These are phyloP conservation scores for Cirrhinus mrigala DNA, from an alignment of 2,797 vertebrate genomes.

Conservation along the genomic window DNA sequence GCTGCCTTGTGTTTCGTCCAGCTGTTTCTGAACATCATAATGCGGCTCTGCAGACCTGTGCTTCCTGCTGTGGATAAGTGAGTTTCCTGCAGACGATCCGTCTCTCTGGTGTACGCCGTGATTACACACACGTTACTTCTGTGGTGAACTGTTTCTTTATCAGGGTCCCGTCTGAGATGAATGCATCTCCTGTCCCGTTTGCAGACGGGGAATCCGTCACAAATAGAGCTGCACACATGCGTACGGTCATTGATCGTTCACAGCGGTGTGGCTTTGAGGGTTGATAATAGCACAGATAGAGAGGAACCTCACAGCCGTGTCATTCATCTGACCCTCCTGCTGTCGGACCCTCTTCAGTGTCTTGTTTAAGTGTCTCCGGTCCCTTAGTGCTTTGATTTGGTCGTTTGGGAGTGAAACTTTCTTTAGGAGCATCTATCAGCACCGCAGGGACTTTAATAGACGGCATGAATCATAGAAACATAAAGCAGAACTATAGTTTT, in stretches of 20 bases:
- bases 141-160: not conserved
- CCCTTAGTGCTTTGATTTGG: conserved; percentile 7
- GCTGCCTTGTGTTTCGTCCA: no score
- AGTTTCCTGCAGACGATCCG: not conserved
- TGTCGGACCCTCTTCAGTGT: not conserved
- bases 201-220: not conserved
- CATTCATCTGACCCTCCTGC: not conserved
- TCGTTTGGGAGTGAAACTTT: conserved; percentile 25
- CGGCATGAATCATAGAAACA: not conserved
- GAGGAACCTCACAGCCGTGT: not conserved
- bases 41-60: not conserved
- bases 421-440: conserved; percentile 20
- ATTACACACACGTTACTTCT: not conserved
- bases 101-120: not conserved
- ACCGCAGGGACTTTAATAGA: not conserved
- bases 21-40: not conserved
- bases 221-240: not conserved
- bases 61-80: not conserved
- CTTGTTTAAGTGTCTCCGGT: not conserved
- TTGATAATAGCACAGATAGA: not conserved
- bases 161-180: not conserved
- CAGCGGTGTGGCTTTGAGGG: not conserved
- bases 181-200: not conserved
- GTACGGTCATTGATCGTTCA: not conserved
- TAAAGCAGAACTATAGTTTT: conserved; percentile 21